Evolutionary conservation across 2,888 invertebrate species (phyloP).

Genomic region (Archaeoteleia sp.): DNA sequence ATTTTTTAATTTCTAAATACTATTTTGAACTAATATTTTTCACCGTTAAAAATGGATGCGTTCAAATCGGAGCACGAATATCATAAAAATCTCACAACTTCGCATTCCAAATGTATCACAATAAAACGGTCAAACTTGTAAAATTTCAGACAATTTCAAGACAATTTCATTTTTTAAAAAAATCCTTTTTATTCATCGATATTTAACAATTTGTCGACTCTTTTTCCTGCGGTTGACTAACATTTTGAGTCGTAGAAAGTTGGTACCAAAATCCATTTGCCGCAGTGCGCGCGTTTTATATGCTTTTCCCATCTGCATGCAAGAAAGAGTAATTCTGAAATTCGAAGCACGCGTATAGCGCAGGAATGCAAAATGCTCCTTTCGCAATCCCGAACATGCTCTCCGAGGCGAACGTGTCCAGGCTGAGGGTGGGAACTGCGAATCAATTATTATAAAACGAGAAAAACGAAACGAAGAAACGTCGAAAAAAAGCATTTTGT

Average conservation of each 20-base stretch:
- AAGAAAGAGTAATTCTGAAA: conserved; percentile 36
- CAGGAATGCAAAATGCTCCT: conserved; percentile 46
- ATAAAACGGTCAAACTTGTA: too few species aligned
- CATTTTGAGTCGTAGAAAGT: too few species aligned
- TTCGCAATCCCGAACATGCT: conserved; percentile 32
- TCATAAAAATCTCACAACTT: too few species aligned
- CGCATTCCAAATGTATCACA: too few species aligned
- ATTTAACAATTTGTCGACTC: too few species aligned
- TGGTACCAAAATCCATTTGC: too few species aligned
- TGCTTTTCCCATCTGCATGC: conserved; percentile 39
- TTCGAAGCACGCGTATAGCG: conserved; percentile 47
- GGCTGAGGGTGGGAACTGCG: conserved; percentile 29
- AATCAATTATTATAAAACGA: conserved; percentile 51
- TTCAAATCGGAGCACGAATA: conserved; percentile 27
- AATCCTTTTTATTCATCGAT: too few species aligned
- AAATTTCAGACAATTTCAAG: too few species aligned
- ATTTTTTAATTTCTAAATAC: conserved; percentile 31
- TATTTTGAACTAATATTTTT: too few species aligned
- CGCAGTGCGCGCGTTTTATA: too few species aligned
- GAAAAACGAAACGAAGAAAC: conserved; percentile 39
- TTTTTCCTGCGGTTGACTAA: too few species aligned
- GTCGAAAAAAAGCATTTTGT: conserved; percentile 57
- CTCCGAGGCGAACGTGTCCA: conserved; percentile 46
- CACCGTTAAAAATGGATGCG: conserved; percentile 30
- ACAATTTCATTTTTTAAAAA: conserved; percentile 3